Percentiles rank a stretch among this genome's conserved stretches.
Evolutionary conservation across 2,113 vertebrate species (phyloP).

Genomic region (Tiliqua scincoides): DNA sequence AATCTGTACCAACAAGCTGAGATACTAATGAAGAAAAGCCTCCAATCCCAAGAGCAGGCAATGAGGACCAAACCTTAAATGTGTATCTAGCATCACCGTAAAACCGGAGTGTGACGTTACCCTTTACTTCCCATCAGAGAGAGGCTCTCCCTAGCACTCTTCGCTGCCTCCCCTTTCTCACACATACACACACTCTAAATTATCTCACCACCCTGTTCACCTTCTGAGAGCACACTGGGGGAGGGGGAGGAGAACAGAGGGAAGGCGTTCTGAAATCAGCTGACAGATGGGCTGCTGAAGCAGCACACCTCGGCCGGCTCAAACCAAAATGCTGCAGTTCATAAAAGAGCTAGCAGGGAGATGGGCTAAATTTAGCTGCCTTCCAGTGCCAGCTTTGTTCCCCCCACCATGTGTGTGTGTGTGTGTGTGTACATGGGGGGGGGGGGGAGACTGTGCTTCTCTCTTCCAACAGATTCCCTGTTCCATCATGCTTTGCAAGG

Average conservation of each 20-base stretch:
- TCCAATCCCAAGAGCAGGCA: neutral
- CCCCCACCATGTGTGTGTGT: conserved; percentile 40
- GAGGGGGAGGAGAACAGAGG: neutral
- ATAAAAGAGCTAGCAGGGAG: conserved; percentile 61
- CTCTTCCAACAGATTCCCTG: conserved; percentile 11
- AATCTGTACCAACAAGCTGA: neutral
- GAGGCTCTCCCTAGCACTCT: rapidly evolving
- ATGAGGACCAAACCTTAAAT: neutral
- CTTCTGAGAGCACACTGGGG: neutral
- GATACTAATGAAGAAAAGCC: neutral
- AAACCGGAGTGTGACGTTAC: neutral
- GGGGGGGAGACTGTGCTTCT: neutral
- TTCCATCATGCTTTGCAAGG: conserved; percentile 13
- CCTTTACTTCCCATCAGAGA: neutral
- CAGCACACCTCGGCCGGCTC: conserved; percentile 64
- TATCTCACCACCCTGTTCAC: neutral
- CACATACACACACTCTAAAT: neutral
- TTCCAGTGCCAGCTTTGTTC: conserved; percentile 71
- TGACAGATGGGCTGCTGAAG: conserved; percentile 65
- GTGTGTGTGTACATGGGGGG: neutral
- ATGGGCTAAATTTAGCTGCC: conserved; percentile 68
- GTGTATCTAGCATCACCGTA: neutral
- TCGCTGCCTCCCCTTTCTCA: conserved; percentile 1
- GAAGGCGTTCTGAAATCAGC: conserved; percentile 14
- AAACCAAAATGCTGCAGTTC: conserved; percentile 61